phyloP scores from a whole-genome alignment of 2,113 vertebrate species.

The Galbula dea region DNA sequence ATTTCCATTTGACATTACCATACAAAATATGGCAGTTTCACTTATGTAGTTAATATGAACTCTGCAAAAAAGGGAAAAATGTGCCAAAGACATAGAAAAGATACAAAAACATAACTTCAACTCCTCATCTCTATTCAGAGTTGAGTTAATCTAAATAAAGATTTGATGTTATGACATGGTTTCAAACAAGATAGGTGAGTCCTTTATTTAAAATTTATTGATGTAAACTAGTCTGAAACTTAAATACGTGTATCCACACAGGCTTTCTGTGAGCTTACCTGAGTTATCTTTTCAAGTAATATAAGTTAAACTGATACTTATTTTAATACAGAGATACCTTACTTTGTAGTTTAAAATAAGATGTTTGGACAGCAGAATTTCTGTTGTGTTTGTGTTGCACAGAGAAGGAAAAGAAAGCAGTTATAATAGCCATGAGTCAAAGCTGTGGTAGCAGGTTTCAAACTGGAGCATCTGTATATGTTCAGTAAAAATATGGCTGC shows the following conservation, averaged over 20 bases:
- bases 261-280: not conserved
- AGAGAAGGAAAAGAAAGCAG: not conserved
- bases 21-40: not conserved
- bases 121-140: not conserved
- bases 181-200: not conserved
- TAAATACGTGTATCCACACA: not conserved
- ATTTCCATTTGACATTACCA: not conserved
- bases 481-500: constrained; percentile 37
- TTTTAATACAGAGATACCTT: not conserved
- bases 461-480: not conserved
- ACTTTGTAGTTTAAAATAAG: not conserved
- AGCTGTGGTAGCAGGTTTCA: not conserved
- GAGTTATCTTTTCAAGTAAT: not conserved
- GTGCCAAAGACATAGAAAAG: not conserved
- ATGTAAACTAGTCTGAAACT: not conserved
- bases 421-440: constrained; percentile 29
- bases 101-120: not conserved
- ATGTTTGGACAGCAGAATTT: not conserved
- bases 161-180: not conserved
- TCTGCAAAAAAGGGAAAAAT: not conserved
- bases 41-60: not conserved
- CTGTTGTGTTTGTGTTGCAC: not conserved
- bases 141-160: not conserved
- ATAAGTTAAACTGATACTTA: not conserved
- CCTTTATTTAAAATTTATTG: not conserved